Conservation (phyloP, 2,888 invertebrate species). For the Andrena flavipes region DNA sequence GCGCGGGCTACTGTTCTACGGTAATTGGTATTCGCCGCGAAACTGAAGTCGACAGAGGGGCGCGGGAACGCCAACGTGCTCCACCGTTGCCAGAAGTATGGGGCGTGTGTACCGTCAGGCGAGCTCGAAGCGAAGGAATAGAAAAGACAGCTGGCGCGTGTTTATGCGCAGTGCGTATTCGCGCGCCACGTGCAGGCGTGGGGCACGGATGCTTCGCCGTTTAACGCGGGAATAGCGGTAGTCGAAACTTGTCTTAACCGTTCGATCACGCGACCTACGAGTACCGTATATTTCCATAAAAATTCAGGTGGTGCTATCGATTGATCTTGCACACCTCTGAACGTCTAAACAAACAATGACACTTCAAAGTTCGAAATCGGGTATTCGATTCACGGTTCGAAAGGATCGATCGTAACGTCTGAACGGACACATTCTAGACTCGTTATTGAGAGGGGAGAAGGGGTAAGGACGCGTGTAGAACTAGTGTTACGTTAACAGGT, state of each 20-base stretch:
- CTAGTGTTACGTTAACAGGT: not conserved
- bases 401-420: not conserved
- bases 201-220: slow-evolving; percentile 9
- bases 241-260: not conserved
- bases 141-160: slow-evolving; percentile 22
- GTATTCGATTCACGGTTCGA: not conserved
- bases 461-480: slow-evolving; percentile 26
- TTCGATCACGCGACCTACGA: not conserved
- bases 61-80: no score
- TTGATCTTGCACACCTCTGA: no score
- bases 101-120: slow-evolving; percentile 22
- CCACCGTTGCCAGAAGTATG: not conserved
- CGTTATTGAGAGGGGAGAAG: not conserved
- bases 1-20: not conserved
- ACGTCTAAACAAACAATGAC: not conserved
- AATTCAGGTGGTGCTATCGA: no score
- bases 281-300: not conserved
- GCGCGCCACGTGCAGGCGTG: not conserved
- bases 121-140: slow-evolving; percentile 5
- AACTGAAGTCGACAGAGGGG: not conserved
- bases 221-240: slow-evolving; percentile 29
- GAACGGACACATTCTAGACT: not conserved
- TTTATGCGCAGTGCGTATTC: slow-evolving; percentile 27
- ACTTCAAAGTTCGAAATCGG: not conserved
- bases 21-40: not conserved